Conservation (phyloP, 2,888 invertebrate genomes). For the Atethmia centrago region DNA sequence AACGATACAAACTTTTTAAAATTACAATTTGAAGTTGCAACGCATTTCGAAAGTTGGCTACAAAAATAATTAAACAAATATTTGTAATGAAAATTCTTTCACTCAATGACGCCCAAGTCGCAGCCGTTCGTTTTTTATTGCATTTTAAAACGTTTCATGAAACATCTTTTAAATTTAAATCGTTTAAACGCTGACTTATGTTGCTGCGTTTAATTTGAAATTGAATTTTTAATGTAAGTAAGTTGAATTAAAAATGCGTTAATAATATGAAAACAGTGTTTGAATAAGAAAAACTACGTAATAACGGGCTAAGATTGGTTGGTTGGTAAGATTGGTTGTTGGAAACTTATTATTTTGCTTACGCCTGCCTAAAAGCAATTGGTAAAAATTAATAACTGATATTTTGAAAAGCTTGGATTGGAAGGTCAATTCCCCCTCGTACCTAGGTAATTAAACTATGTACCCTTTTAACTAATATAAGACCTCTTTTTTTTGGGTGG, state of each 20-base stretch:
- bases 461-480: too few relatives aligned
- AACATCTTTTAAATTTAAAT: constrained; percentile 1
- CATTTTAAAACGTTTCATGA: constrained; percentile 37
- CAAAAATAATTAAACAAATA: constrained; percentile 54
- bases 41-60: constrained; percentile 5
- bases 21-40: constrained; percentile 28
- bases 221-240: constrained; percentile 5
- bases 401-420: too few relatives aligned
- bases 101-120: background rate
- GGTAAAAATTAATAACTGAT: too few relatives aligned
- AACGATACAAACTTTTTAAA: background rate
- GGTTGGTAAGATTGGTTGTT: too few relatives aligned
- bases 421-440: too few relatives aligned
- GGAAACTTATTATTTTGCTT: background rate
- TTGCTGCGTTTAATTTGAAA: constrained; percentile 1
- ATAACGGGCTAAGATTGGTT: background rate
- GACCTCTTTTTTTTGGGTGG: too few relatives aligned
- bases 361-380: too few relatives aligned
- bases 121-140: constrained; percentile 35
- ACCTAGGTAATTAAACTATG: too few relatives aligned
- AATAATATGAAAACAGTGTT: background rate
- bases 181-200: background rate
- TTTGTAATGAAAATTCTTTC: constrained; percentile 42
- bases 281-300: background rate
- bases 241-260: background rate